Percentiles rank a stretch among this genome's conserved stretches.
phyloP scores from a whole-genome alignment of 2,888 invertebrate species.

The Platerodrilus igneus region DNA sequence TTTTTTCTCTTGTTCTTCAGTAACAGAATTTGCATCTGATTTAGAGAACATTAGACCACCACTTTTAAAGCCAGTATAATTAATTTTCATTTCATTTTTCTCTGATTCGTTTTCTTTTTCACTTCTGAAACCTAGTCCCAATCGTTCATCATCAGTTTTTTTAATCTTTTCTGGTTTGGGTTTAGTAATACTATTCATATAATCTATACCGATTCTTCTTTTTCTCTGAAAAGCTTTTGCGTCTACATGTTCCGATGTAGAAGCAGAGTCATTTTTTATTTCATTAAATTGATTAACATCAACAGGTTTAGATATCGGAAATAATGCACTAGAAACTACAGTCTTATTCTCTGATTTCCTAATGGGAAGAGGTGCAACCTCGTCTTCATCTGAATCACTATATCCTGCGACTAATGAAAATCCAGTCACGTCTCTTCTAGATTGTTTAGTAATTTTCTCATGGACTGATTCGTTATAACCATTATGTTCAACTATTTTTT shows the following conservation, averaged over 20 bases:
- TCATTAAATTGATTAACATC: conserved; percentile 40
- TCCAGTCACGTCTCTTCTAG: conserved; percentile 27
- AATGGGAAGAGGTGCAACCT: conserved; percentile 33
- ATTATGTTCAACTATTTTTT: conserved; percentile 32
- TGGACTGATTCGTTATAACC: background rate
- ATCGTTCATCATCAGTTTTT: conserved; percentile 30
- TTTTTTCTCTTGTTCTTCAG: conserved; percentile 5
- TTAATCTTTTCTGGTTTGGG: conserved; percentile 10
- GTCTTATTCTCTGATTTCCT: conserved; percentile 23
- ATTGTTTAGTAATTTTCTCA: conserved; percentile 16
- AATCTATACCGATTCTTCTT: conserved; percentile 52
- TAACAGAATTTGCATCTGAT: conserved; percentile 31
- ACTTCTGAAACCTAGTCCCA: conserved; percentile 44
- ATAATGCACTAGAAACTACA: conserved; percentile 46
- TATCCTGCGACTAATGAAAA: conserved; percentile 55
- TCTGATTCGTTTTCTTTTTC: conserved; percentile 22
- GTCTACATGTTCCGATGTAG: conserved; percentile 31
- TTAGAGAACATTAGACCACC: conserved; percentile 43
- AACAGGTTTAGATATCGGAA: conserved; percentile 48
- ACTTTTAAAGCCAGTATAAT: conserved; percentile 42
- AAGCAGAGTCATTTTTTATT: conserved; percentile 22
- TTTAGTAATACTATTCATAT: conserved; percentile 42
- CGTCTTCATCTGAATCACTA: conserved; percentile 52
- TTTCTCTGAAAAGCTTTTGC: conserved; percentile 54
- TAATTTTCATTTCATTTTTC: conserved; percentile 24